phyloP scores from a whole-genome alignment of 2,113 vertebrate genomes.

The Cacatua alba region DNA sequence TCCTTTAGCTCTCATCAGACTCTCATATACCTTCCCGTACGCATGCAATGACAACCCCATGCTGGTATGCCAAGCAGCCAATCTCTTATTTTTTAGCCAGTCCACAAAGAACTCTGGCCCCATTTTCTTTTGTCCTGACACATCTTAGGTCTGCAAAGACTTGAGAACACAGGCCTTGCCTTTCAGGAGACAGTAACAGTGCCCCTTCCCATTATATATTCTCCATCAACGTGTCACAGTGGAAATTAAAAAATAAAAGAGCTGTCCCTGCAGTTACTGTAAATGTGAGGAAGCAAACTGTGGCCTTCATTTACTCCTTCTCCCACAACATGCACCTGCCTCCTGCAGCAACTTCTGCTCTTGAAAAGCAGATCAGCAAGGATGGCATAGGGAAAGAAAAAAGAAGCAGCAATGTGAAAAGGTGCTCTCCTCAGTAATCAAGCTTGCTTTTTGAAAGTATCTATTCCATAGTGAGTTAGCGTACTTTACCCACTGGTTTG shows the following conservation, averaged over 20 bases:
- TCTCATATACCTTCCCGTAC: not conserved
- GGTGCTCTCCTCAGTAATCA: not conserved
- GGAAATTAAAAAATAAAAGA: not conserved
- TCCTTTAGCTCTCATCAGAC: not conserved
- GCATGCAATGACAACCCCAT: not conserved
- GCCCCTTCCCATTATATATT: not conserved
- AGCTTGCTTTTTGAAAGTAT: not conserved
- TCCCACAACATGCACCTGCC: not conserved
- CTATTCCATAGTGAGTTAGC: not conserved
- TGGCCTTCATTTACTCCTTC: not conserved
- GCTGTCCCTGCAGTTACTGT: not conserved
- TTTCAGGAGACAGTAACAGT: not conserved
- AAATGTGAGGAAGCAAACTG: not conserved
- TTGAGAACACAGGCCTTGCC: not conserved
- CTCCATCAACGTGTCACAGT: not conserved
- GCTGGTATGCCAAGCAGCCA: not conserved
- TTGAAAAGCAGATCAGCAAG: not conserved
- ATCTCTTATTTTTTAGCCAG: not conserved
- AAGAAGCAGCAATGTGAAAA: not conserved
- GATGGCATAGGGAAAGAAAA: not conserved
- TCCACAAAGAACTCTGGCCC: not conserved
- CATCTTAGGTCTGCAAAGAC: accelerated
- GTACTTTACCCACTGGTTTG: not conserved
- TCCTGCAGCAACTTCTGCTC: not conserved
- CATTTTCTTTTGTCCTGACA: not conserved